Conservation (phyloP, 2,797 vertebrate species). For the Tachyglossus aculeatus region DNA sequence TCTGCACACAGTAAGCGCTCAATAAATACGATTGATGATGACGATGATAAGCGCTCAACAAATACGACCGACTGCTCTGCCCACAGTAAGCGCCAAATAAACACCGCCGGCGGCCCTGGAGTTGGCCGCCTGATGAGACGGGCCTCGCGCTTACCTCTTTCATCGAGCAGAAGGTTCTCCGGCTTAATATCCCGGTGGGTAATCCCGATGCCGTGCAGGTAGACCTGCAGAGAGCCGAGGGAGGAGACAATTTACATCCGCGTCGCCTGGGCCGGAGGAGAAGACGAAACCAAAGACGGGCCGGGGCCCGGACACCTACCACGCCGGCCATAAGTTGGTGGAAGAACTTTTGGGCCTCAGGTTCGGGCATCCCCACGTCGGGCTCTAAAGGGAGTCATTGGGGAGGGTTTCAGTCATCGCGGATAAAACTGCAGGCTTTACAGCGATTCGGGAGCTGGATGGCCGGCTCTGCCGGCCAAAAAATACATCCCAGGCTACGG, state of each 20-base stretch:
- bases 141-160: conserved; percentile 80
- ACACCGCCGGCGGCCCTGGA: too few species aligned
- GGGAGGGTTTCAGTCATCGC: too few species aligned
- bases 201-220: conserved; percentile 90
- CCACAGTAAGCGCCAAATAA: too few species aligned
- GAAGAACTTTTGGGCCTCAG: conserved; percentile 91
- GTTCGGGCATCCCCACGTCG: conserved; percentile 92
- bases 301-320: conserved; percentile 76
- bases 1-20: too few species aligned
- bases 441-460: too few species aligned
- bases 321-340: conserved; percentile 92
- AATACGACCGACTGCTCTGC: too few species aligned
- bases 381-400: conserved; percentile 79
- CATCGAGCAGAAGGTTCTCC: conserved; percentile 93
- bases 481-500: too few species aligned
- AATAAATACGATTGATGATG: too few species aligned
- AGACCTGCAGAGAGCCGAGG: conserved; percentile 77
- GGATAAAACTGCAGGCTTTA: too few species aligned
- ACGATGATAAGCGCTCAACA: too few species aligned
- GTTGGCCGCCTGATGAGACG: too few species aligned
- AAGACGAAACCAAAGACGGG: conserved; percentile 6
- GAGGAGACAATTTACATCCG: not conserved
- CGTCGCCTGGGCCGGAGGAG: not conserved
- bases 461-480: too few species aligned
- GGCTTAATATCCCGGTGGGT: conserved; percentile 98